Evolutionary conservation across 1,140 invertebrate species (phyloP).

Genomic region (Eriosoma lanigerum): DNA sequence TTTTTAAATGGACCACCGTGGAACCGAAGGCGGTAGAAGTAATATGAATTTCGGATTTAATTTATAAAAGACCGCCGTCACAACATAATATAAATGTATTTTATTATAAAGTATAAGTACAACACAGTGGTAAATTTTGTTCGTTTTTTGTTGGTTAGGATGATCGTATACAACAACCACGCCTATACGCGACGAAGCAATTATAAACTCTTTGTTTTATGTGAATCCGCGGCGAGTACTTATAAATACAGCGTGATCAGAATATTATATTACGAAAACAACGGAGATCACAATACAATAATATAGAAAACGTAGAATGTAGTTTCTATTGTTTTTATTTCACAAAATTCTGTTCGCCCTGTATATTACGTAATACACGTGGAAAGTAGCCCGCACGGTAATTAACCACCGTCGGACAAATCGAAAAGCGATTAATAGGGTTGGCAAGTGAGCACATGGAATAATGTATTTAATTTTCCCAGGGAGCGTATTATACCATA

Average conservation of each 20-base stretch:
- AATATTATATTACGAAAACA: too few species aligned
- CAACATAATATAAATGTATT: too few species aligned
- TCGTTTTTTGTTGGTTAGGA: constrained; percentile 27
- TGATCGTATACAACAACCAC: background rate
- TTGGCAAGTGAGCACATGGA: background rate
- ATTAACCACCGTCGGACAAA: constrained; percentile 32
- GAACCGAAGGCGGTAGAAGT: background rate
- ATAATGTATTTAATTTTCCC: constrained; percentile 23
- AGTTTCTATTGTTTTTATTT: too few species aligned
- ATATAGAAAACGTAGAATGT: too few species aligned
- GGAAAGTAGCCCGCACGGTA: constrained; percentile 1
- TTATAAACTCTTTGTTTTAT: constrained; percentile 10
- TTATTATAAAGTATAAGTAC: too few species aligned
- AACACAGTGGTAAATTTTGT: background rate
- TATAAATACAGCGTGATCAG: too few species aligned
- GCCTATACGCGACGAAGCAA: constrained; percentile 23
- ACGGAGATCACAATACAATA: too few species aligned
- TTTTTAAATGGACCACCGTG: too few species aligned
- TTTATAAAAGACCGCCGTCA: background rate
- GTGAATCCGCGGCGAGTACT: background rate
- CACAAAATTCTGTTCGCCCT: too few species aligned
- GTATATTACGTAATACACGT: too few species aligned
- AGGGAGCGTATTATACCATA: background rate
- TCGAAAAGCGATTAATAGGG: constrained; percentile 45
- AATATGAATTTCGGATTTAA: constrained; percentile 8